phyloP scores from a whole-genome alignment of 2,113 vertebrate genomes.

The Carassius carassius region DNA sequence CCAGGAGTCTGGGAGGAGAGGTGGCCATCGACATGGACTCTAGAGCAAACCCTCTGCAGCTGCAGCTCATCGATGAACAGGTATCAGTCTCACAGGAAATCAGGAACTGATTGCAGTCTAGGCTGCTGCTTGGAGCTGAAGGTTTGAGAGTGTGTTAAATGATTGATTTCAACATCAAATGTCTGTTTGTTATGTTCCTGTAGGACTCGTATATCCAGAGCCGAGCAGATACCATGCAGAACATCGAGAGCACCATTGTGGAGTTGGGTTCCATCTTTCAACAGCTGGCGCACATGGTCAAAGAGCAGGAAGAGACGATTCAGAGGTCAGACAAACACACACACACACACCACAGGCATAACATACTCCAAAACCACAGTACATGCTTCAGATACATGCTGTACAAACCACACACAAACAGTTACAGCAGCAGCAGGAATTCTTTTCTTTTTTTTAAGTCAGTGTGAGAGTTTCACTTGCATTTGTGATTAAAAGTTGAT shows the following conservation, averaged over 20 bases:
- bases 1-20: conserved; percentile 78
- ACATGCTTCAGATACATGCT: neutral
- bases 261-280: conserved; percentile 93
- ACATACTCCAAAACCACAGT: neutral
- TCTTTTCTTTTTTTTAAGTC: neutral
- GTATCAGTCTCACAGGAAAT: conserved; percentile 60
- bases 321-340: conserved; percentile 77
- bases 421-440: neutral
- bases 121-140: neutral
- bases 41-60: conserved; percentile 81
- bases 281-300: conserved; percentile 92
- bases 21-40: conserved; percentile 89
- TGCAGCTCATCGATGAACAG: conserved; percentile 92
- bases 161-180: neutral
- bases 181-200: conserved; percentile 7
- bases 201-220: conserved; percentile 94
- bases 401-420: neutral
- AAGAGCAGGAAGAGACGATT: conserved; percentile 91
- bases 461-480: neutral
- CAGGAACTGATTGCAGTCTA: neutral
- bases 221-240: conserved; percentile 91
- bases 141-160: neutral
- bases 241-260: conserved; percentile 92
- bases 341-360: neutral
- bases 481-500: neutral